Evolutionary conservation across 2,888 invertebrate species (phyloP), one percentile per base, ranked within the genome.

Genomic region (Eupithecia abbreviata): DNA sequence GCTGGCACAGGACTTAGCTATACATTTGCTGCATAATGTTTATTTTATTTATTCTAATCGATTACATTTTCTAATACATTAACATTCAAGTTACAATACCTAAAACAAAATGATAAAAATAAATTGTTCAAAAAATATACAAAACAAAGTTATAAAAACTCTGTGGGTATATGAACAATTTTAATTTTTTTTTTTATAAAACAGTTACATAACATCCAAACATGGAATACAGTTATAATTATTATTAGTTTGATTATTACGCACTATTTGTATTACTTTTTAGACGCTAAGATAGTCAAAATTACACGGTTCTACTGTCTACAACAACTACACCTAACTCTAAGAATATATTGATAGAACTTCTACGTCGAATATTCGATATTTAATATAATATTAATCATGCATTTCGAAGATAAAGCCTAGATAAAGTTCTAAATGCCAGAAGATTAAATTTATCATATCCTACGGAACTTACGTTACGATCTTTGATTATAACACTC

Each of bases 81-180:
- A 83, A 83, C 83, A 79, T 71, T 62, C 81, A 82, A 81, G 77
- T n/a, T 75, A 79, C 79, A 82, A 75, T 81, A 85, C 80, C 15
- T 83, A 75, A 78, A 70, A 45, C 72, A 76, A 82, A 83, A 77
- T 82, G 81, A 75, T 77, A 83, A 82, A 84, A 79, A 68, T 81
- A 81, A 76, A 80, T 81, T 74, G 3, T 45, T 73, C 5, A 80
- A 84, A 81, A 82, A 83, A 74, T 81, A 78, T 71, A 81, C 80
- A 78, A 73, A 81, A 77, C 77, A 80, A 80, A 81, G 42, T 41
- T 42, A 7, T 66, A 47, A 18, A 77, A 84, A 79, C 79, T 85
- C 79, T 89, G 91, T 93, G 93, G 93, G 93, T 93, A 92, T 92
- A 94, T 91, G 92, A 94, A 93, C 94, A 89, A 86, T 90, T 91